A percentile compares a stretch with the other conserved stretches of the same genome.
phyloP scores from a whole-genome alignment of 1,140 invertebrate genomes.

The Ylistrum balloti region DNA sequence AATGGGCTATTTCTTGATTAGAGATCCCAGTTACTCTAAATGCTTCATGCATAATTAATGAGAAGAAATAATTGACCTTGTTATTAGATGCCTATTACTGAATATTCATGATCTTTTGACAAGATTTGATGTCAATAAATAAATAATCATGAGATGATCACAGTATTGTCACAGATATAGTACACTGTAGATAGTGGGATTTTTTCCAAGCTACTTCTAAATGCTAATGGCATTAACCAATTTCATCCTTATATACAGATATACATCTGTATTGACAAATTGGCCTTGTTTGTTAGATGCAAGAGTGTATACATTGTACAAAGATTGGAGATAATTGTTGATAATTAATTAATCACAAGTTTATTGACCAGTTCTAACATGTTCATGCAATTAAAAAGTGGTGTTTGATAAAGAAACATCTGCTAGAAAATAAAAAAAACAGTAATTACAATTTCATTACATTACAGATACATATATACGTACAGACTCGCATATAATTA shows the following conservation, averaged over 20 bases:
- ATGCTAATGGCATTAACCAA: background rate
- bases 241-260: background rate
- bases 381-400: background rate
- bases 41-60: slow-evolving; percentile 28
- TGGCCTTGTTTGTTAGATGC: background rate
- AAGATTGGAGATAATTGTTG: background rate
- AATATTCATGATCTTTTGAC: slow-evolving; percentile 33
- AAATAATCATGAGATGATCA: background rate
- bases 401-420: background rate
- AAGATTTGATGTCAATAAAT: slow-evolving; percentile 19
- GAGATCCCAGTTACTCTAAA: slow-evolving; percentile 7
- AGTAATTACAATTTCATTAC: too few relatives aligned
- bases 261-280: background rate
- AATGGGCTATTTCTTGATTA: slow-evolving; percentile 20
- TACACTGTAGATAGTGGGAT: background rate
- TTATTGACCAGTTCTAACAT: background rate
- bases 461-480: too few relatives aligned
- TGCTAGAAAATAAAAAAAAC: too few relatives aligned
- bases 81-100: slow-evolving; percentile 34
- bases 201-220: too few relatives aligned
- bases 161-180: background rate
- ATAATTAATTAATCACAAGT: slow-evolving; percentile 1
- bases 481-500: too few relatives aligned
- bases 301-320: background rate
- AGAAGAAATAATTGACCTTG: slow-evolving; percentile 32